phyloP scores from a whole-genome alignment of 2,113 vertebrate species.

The Leucopsar rothschildi region DNA sequence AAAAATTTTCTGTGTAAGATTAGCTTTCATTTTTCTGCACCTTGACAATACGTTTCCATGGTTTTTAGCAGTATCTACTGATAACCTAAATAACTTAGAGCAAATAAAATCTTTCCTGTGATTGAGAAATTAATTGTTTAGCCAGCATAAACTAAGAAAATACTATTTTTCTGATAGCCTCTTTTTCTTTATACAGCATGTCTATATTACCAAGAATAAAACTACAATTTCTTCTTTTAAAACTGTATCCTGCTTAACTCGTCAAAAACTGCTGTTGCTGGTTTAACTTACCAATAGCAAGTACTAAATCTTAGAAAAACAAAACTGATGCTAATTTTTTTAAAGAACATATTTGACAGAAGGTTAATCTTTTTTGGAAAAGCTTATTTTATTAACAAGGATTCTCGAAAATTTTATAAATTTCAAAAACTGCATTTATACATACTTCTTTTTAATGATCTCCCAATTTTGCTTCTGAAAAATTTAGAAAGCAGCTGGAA shows the following conservation, averaged over 20 bases:
- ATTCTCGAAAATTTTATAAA: neutral
- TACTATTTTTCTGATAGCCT: neutral
- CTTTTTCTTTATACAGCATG: neutral
- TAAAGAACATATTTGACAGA: neutral
- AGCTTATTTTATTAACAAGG: neutral
- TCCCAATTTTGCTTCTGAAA: neutral
- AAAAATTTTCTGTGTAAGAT: neutral
- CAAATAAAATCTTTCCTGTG: neutral
- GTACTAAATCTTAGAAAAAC: neutral
- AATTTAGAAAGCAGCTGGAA: neutral
- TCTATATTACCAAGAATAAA: neutral
- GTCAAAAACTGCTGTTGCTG: neutral
- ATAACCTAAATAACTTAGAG: neutral
- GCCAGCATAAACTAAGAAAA: neutral
- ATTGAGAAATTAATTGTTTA: neutral
- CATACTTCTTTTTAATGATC: neutral
- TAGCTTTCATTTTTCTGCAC: neutral
- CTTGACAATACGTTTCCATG: neutral
- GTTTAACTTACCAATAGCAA: neutral
- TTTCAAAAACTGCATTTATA: neutral
- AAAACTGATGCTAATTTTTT: neutral
- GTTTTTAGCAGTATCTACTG: neutral
- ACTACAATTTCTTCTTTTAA: neutral
- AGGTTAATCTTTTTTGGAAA: neutral
- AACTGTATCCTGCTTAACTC: neutral